Evolutionary conservation across 2,797 vertebrate species (phyloP), one percentile per base, ranked within the genome.

Genomic region (Centroberyx gerrardi): DNA sequence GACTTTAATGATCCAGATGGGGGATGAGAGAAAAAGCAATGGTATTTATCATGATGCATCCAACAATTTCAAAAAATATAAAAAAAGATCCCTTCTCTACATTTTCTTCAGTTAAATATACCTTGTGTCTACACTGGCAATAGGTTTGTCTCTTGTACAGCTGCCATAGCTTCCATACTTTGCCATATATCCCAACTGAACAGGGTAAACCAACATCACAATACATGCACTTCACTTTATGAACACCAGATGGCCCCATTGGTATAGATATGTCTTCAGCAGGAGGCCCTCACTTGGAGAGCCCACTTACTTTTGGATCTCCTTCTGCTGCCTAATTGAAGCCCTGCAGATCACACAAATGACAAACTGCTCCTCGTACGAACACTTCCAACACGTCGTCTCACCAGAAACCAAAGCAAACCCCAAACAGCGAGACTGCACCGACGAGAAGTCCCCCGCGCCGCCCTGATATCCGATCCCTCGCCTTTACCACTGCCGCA

Each of bases 241-340:
- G 36, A 59, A 85, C 94, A 89, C 86, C 72, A 94, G 94, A 88
- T 93, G 93, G 92, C 92, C 77, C 65, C 84, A 75, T 90, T 87
- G 80, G 58, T 71, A 68, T 76, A 94, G 33, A 82, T 82, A 84
- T 80, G 46, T 49, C 55, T 54, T 36, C 2, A 48, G 31, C 14
- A n/a, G 28, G 33, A 62, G 55, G 22, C 58, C 55, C 27, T 27
- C 29, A 22, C 40, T 22, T 6, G 14, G 56, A 54, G 53, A 56
- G 9, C 15, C 62, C 33, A 22, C 12, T 38, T 59, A 40, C 0
- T 17, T n/a, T 4, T n/a, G 10, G 8, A 5, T 18, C 31, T 33
- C 28, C 60, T 48, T 42, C 28, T 63, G 38, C 40, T 44, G 52
- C n/a, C 36, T 42, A 56, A 40, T 8, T 51, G 33, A 65, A 46